These are phyloP conservation scores for Pachycephus smyrnensis DNA, from an alignment of 2,888 invertebrate genomes.

Conservation along the genomic window DNA sequence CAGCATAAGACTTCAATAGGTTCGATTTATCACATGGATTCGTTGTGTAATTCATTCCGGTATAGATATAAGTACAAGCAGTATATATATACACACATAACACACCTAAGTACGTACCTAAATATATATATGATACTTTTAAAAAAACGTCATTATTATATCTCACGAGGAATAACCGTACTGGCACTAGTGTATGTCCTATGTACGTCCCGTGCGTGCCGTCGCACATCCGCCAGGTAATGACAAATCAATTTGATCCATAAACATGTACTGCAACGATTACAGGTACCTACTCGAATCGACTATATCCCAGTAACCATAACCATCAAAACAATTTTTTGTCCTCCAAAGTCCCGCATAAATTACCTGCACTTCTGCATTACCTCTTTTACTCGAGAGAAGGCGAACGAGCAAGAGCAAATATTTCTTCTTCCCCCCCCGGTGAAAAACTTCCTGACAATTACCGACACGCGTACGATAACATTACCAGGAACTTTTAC, in stretches of 20 bases:
- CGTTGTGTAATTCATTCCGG: neutral
- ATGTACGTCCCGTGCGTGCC: slow-evolving; percentile 10
- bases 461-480: neutral
- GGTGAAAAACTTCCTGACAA: neutral
- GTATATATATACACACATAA: neutral
- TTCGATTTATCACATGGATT: slow-evolving; percentile 54
- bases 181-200: neutral
- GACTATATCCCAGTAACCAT: neutral
- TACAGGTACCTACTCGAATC: neutral
- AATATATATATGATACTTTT: neutral
- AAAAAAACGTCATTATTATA: neutral
- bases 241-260: slow-evolving; percentile 59
- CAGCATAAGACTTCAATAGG: slow-evolving; percentile 55
- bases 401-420: neutral
- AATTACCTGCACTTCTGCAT: neutral
- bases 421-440: neutral
- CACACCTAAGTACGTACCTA: neutral
- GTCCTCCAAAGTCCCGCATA: neutral
- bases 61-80: neutral
- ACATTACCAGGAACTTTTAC: neutral
- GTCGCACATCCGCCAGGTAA: slow-evolving; percentile 34
- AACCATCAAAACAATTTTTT: neutral
- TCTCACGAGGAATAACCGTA: neutral
- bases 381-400: neutral
- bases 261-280: slow-evolving; percentile 37